Evolutionary conservation across 2,113 vertebrate species (phyloP), one percentile per base, ranked within the genome.

Genomic region (Cygnus buccinator): DNA sequence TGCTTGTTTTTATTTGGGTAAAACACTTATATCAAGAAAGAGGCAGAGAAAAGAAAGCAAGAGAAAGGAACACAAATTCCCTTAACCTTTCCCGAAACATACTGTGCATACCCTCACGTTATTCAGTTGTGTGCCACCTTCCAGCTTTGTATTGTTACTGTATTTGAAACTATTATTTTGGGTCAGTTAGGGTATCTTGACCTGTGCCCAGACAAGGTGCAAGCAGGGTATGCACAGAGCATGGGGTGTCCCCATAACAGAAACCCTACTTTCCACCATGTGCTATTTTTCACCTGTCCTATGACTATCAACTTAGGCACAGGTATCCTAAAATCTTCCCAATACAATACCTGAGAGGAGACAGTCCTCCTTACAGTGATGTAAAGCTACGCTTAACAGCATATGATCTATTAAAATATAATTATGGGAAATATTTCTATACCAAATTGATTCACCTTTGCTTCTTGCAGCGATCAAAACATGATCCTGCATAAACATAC

Each of bases 191-290:
- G 50, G 4, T 4, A 0, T 8, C 29, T 13, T 48, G 6, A 9
- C 15, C 52, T 3, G 12, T 1, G 3, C 25, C 10, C n/a, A 46
- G 48, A 20, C 26, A 7, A 6, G 0, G 35, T 4, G 22, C 9
- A 1, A 25, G 33, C 62, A 23, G 39, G 13, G 10, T 3, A 3
- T 2, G 29, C 39, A 26, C n/a, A 21, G 1, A 20, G 14, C 22
- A 50, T 13, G 22, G 22, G 23, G 22, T 26, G 15, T 10, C 58
- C 26, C 31, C 16, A 3, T 2, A 18, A 8, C 1, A 41, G 41
- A 29, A 58, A 2, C 57, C 26, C 26, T 9, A 0, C 29, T 41
- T 28, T 41, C n/a, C 52, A 29, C 1, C 0, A 3, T 22, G 31
- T 43, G 37, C 72, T 21, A 1, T 28, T 58, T 65, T 9, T 17